These are phyloP conservation scores for Caenorhabditis plicata DNA, from an alignment of 2,888 invertebrate species.

Conservation along the genomic window DNA sequence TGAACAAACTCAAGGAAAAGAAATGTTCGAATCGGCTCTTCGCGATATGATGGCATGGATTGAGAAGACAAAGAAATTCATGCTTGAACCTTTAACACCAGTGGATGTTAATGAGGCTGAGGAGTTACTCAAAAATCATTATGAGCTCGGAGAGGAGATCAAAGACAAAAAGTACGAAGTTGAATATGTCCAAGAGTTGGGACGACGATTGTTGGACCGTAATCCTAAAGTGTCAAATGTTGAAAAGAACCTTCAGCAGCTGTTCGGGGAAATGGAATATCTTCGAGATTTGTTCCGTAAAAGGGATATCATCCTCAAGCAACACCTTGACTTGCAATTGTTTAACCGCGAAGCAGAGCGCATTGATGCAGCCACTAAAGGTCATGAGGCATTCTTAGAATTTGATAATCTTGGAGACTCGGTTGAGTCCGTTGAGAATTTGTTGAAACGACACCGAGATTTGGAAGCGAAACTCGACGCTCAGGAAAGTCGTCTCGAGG, in stretches of 20 bases:
- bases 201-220: constrained; percentile 70
- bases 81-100: constrained; percentile 41
- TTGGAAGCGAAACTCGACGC: constrained; percentile 87
- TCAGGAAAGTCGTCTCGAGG: constrained; percentile 85
- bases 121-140: constrained; percentile 82
- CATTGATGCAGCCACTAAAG: constrained; percentile 89
- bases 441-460: constrained; percentile 88
- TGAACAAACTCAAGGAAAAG: constrained; percentile 88
- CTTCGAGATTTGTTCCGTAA: constrained; percentile 69
- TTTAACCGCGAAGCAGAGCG: constrained; percentile 95
- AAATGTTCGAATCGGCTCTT: constrained; percentile 76
- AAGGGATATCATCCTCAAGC: constrained; percentile 82
- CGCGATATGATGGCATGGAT: constrained; percentile 46
- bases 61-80: constrained; percentile 46
- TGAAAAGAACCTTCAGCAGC: constrained; percentile 32
- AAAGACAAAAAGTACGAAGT: constrained; percentile 67
- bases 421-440: constrained; percentile 77
- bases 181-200: constrained; percentile 78
- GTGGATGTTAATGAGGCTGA: constrained; percentile 83
- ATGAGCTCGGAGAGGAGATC: constrained; percentile 79
- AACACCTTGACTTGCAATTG: constrained; percentile 82
- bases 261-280: constrained; percentile 36
- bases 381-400: constrained; percentile 89
- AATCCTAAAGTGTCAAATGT: constrained; percentile 69
- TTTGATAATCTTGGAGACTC: constrained; percentile 76